Evolutionary conservation across 2,113 vertebrate species (phyloP).

Genomic region (Laticauda laticaudata): DNA sequence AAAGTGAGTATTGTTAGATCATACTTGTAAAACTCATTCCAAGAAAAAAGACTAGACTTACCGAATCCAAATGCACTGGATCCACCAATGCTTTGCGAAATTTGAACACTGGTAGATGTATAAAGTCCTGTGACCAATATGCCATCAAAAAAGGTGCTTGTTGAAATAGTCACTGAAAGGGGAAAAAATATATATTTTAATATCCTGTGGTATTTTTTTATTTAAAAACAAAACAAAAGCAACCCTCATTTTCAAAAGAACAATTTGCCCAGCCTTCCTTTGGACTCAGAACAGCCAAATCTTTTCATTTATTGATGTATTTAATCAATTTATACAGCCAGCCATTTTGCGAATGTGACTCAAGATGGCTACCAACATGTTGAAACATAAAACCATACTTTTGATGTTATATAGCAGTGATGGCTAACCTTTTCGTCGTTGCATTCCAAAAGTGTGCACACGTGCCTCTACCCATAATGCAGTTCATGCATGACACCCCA

Average conservation of each 20-base stretch:
- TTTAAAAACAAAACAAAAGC: slow-evolving; percentile 17
- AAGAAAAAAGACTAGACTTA: slow-evolving; percentile 70
- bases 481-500: too few species aligned
- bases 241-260: neutral
- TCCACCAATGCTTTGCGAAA: slow-evolving; percentile 86
- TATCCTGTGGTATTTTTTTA: neutral
- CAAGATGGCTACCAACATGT: neutral
- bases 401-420: too few species aligned
- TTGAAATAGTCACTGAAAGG: slow-evolving; percentile 91
- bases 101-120: slow-evolving; percentile 90
- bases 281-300: neutral
- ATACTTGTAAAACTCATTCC: neutral
- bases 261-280: neutral
- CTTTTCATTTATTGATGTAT: neutral
- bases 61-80: slow-evolving; percentile 92
- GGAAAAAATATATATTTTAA: slow-evolving; percentile 7
- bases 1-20: slow-evolving; percentile 3
- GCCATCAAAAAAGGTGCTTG: slow-evolving; percentile 94
- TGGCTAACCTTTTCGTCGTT: too few species aligned
- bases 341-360: neutral
- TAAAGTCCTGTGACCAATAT: slow-evolving; percentile 95
- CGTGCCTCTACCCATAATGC: too few species aligned
- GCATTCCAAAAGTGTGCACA: too few species aligned
- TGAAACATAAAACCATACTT: neutral
- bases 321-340: neutral